Conservation (phyloP, 2,888 invertebrate species). For the Oxystoma pomonae region DNA sequence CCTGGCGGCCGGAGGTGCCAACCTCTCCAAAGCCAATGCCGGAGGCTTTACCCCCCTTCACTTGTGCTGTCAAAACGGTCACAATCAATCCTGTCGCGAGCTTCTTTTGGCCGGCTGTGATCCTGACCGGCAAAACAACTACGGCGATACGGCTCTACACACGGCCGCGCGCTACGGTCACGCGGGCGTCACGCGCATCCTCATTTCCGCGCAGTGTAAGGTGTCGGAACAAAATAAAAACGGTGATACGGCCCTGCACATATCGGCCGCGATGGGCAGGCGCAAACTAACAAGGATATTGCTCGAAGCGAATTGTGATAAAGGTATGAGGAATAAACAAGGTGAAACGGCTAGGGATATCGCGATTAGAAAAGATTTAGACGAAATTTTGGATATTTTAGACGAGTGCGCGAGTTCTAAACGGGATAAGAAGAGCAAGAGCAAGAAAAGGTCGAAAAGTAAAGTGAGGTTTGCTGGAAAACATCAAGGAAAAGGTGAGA, state of each 20-base stretch:
- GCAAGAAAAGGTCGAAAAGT: slow-evolving; percentile 45
- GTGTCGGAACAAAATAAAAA: slow-evolving; percentile 82
- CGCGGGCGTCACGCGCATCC: slow-evolving; percentile 90
- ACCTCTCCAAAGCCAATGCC: slow-evolving; percentile 65
- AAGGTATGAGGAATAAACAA: slow-evolving; percentile 73
- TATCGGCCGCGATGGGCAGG: slow-evolving; percentile 90
- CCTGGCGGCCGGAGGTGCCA: slow-evolving; percentile 64
- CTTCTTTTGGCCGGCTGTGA: slow-evolving; percentile 82
- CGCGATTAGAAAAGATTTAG: slow-evolving; percentile 78
- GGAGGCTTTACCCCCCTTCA: slow-evolving; percentile 93
- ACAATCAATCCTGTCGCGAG: slow-evolving; percentile 91
- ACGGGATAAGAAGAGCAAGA: slow-evolving; percentile 53
- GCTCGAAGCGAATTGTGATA: slow-evolving; percentile 79
- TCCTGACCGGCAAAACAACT: slow-evolving; percentile 89
- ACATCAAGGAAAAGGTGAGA: slow-evolving; percentile 16
- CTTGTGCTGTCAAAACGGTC: slow-evolving; percentile 93
- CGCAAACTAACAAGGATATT: slow-evolving; percentile 87
- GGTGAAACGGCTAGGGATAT: slow-evolving; percentile 88
- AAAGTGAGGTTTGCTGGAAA: slow-evolving; percentile 44
- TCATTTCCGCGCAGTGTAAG: slow-evolving; percentile 72
- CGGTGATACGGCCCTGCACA: slow-evolving; percentile 91
- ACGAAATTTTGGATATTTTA: slow-evolving; percentile 78
- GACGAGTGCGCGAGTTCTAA: slow-evolving; percentile 49
- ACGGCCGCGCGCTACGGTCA: slow-evolving; percentile 95
- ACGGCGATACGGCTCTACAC: slow-evolving; percentile 92